These are phyloP conservation scores for Hemibagrus guttatus DNA, from an alignment of 2,797 vertebrate species.

Conservation along the genomic window DNA sequence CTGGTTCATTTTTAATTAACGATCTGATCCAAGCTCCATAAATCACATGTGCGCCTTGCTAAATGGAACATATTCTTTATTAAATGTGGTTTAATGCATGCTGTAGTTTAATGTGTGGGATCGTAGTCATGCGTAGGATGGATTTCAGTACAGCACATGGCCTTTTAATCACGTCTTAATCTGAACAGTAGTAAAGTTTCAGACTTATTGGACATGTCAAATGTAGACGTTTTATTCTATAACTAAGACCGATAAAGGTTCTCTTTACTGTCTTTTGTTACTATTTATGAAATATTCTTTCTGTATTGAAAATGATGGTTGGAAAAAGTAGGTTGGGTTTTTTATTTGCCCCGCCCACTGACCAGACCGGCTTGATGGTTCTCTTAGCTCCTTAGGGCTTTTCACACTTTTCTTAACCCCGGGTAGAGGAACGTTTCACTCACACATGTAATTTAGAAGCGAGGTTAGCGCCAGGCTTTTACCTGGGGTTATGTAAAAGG, in stretches of 20 bases:
- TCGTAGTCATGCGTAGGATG: slow-evolving; percentile 28
- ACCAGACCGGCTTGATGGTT: not conserved
- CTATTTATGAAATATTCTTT: not conserved
- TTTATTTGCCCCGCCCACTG: not conserved
- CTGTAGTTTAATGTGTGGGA: slow-evolving; percentile 22
- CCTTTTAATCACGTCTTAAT: slow-evolving; percentile 39
- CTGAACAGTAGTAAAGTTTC: slow-evolving; percentile 20
- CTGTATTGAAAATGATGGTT: not conserved
- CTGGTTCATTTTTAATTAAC: slow-evolving; percentile 55
- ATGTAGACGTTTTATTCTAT: slow-evolving; percentile 3
- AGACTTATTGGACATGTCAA: slow-evolving; percentile 17
- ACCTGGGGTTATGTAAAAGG: too few relatives aligned
- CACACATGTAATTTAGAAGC: too few relatives aligned
- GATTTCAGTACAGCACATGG: slow-evolving; percentile 24
- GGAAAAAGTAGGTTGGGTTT: not conserved
- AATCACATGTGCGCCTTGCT: not conserved
- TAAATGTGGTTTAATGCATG: slow-evolving; percentile 33
- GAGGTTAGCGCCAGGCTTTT: too few relatives aligned
- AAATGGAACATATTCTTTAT: slow-evolving; percentile 40
- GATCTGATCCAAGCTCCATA: slow-evolving; percentile 38
- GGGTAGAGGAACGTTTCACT: too few relatives aligned
- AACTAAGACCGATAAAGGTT: not conserved
- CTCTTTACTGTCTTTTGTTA: not conserved
- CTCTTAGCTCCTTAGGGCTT: not conserved
- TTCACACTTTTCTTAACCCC: too few relatives aligned